Percentiles rank a stretch among this genome's conserved stretches.
Evolutionary conservation across 2,113 vertebrate genomes (phyloP).

Genomic region (Salvelinus namaycush): DNA sequence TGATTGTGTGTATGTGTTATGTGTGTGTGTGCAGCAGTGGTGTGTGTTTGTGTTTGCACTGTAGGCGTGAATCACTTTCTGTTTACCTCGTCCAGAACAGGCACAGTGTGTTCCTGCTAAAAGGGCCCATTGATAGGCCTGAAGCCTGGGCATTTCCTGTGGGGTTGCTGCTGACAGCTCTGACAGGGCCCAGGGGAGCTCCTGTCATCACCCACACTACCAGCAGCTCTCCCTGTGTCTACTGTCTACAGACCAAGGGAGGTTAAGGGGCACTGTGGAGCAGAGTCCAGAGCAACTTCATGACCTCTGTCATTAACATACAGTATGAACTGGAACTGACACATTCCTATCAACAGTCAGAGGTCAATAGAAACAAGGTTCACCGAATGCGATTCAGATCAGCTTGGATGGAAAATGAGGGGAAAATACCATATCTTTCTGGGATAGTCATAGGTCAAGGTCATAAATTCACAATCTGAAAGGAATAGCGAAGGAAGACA

Average conservation of each 20-base stretch:
- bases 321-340: too few relatives aligned
- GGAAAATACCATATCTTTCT: too few relatives aligned
- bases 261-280: conserved; percentile 10
- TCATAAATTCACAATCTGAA: background rate
- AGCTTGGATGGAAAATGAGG: too few relatives aligned
- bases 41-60: conserved; percentile 8
- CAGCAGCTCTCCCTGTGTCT: conserved; percentile 12
- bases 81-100: conserved; percentile 53
- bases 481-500: background rate
- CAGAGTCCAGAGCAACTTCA: too few relatives aligned
- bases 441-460: too few relatives aligned
- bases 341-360: too few relatives aligned
- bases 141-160: conserved; percentile 69
- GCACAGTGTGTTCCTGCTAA: conserved; percentile 56
- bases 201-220: conserved; percentile 59
- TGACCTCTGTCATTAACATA: too few relatives aligned
- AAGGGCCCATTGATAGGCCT: conserved; percentile 66
- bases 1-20: background rate
- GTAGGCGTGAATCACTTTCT: conserved; percentile 29
- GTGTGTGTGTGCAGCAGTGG: background rate
- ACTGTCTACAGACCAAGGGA: conserved; percentile 16
- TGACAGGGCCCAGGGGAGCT: conserved; percentile 57
- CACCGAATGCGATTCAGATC: too few relatives aligned
- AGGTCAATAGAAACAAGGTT: too few relatives aligned
- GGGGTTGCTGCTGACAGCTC: conserved; percentile 57